Evolutionary conservation across 2,888 invertebrate species (phyloP).

Genomic region (Ectemnius continuus): DNA sequence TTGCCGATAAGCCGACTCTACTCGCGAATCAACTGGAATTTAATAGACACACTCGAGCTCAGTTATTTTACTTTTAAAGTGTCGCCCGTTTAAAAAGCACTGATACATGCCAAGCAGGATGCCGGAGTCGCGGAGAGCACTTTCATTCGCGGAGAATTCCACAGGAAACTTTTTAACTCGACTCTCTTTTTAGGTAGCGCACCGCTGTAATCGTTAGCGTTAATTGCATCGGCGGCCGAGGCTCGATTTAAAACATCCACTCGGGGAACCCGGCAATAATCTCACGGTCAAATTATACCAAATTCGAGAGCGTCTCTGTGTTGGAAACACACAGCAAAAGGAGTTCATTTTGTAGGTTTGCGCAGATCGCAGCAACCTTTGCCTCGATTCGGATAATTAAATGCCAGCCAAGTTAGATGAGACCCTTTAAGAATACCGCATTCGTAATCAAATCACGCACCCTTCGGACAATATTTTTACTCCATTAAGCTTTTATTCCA

Average conservation of each 20-base stretch:
- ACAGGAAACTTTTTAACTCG: background rate
- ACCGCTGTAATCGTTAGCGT: constrained; percentile 1
- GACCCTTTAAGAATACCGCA: background rate
- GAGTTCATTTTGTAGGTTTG: background rate
- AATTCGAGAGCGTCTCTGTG: background rate
- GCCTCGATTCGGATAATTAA: constrained; percentile 36
- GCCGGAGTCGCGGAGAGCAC: too few relatives aligned
- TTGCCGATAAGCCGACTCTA: background rate
- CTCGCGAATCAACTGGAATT: too few relatives aligned
- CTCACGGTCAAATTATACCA: background rate
- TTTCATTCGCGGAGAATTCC: too few relatives aligned
- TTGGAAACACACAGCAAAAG: background rate
- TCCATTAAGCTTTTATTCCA: too few relatives aligned
- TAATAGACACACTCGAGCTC: too few relatives aligned
- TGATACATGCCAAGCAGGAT: too few relatives aligned
- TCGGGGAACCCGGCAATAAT: background rate
- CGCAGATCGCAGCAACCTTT: constrained; percentile 9
- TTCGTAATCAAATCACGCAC: too few relatives aligned
- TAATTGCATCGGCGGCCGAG: background rate
- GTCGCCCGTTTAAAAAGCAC: too few relatives aligned
- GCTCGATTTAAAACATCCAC: constrained; percentile 3
- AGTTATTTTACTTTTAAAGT: too few relatives aligned
- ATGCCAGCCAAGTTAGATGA: constrained; percentile 27
- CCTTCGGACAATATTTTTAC: too few relatives aligned
- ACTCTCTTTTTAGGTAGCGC: background rate